Conservation (phyloP, 2,888 invertebrate species). For the Odontothrips loti region DNA sequence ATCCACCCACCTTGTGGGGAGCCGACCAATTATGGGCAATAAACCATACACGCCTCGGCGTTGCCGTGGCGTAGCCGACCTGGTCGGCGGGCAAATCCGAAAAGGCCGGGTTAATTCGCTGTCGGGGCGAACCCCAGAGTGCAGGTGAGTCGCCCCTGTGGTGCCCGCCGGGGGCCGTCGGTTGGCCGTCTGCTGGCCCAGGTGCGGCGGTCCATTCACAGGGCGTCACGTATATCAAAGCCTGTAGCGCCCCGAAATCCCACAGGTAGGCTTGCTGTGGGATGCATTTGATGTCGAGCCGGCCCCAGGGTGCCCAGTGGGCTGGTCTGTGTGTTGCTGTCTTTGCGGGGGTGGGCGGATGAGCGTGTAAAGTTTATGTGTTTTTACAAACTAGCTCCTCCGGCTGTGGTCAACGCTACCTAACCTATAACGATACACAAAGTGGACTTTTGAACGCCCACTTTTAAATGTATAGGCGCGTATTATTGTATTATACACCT, state of each 20-base stretch:
- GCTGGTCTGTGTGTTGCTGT: too few relatives aligned
- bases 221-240: conserved; percentile 13
- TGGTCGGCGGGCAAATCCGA: background rate
- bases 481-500: too few relatives aligned
- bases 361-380: background rate
- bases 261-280: too few relatives aligned
- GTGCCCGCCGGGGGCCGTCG: background rate
- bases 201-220: background rate
- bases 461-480: too few relatives aligned
- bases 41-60: conserved; percentile 14
- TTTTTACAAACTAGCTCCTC: background rate
- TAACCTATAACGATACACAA: too few relatives aligned
- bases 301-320: too few relatives aligned
- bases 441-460: too few relatives aligned
- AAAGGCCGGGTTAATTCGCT: conserved; percentile 7
- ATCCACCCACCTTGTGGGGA: background rate
- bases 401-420: too few relatives aligned
- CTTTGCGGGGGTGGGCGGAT: background rate
- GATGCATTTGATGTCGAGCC: too few relatives aligned
- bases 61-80: background rate
- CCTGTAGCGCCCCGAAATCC: background rate
- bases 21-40: conserved; percentile 15
- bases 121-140: background rate
- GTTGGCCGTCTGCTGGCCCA: background rate
- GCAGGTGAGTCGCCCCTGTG: background rate